Evolutionary conservation across 2,797 vertebrate genomes (phyloP), one percentile per base, ranked within the genome.

Genomic region (Cyclura pinguis): DNA sequence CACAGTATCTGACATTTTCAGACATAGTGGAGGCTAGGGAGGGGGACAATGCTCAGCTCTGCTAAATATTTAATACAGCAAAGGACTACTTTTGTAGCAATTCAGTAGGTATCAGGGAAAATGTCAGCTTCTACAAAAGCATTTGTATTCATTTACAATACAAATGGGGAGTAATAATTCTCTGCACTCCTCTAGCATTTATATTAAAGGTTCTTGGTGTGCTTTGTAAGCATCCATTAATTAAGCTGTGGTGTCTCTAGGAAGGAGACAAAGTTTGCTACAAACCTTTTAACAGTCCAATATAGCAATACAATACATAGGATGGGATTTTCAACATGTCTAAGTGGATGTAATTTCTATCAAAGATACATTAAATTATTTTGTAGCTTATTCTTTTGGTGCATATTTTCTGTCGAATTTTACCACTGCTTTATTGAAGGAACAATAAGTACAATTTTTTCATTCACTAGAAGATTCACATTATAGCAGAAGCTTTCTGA

Each of bases 41-140:
- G 9, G 13, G n/a, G 7, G 1, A 87, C 1, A 27, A 80, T 80
- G 69, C 27, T 69, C 77, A 80, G 24, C 32, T 3, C 14, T 52
- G 6, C 4, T 92, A 94, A 96, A 92, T 92, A 89, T 92, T 94
- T 94, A 90, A 93, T 87, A 64, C 0, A 55, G 57, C 0, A 1
- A 76, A 90, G 29, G 13, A 67, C 7, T 1, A 32, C 85, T 88
- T 87, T 83, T 90, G 76, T 6, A 91, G 12, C 29, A 72, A 38
- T 86, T 92, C 52, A 77, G 2, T 77, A 74, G 14, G 0, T 85
- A 62, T 32, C 67, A 24, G 10, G 80, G 80, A 90, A 94, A 93
- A 93, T 91, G 55, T 87, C 87, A 73, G 0, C 82, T 92, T 93
- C 47, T 38, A 57, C 38, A 89, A 93, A 93, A 91, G 1, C 73